These are phyloP conservation scores for Autographa pulchrina DNA, from an alignment of 2,888 invertebrate species.

Conservation along the genomic window DNA sequence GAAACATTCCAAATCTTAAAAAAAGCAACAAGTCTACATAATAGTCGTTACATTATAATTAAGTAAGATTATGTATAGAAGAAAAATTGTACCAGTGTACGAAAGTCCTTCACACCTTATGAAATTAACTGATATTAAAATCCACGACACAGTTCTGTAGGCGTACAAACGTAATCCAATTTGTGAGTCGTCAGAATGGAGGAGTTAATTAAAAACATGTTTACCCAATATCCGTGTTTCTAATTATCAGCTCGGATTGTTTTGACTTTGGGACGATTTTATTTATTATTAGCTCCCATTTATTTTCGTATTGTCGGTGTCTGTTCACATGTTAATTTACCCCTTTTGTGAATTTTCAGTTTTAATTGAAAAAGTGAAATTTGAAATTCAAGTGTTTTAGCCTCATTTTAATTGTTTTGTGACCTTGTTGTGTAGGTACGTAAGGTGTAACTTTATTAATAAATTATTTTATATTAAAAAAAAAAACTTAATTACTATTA, in stretches of 20 bases:
- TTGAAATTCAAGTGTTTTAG: neutral
- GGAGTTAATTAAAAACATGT: constrained; percentile 54
- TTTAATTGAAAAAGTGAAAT: neutral
- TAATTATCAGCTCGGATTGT: constrained; percentile 58
- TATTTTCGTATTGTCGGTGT: neutral
- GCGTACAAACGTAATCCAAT: constrained; percentile 35
- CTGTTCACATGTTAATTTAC: constrained; percentile 1
- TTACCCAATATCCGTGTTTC: constrained; percentile 41
- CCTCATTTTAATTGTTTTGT: neutral
- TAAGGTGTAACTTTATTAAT: too few relatives aligned
- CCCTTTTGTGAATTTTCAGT: neutral
- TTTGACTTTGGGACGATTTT: constrained; percentile 47
- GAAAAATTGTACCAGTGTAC: neutral
- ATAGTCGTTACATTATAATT: too few relatives aligned
- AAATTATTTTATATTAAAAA: too few relatives aligned
- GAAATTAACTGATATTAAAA: constrained; percentile 2
- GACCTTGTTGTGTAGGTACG: too few relatives aligned
- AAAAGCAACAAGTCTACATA: too few relatives aligned
- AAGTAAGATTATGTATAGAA: neutral
- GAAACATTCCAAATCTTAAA: too few relatives aligned
- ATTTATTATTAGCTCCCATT: constrained; percentile 39
- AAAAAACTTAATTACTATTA: too few relatives aligned
- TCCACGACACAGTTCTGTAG: constrained; percentile 6
- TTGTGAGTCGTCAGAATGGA: constrained; percentile 41
- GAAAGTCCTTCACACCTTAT: neutral